Evolutionary conservation across 2,888 invertebrate species (phyloP).

Genomic region (Cephonodes hylas): DNA sequence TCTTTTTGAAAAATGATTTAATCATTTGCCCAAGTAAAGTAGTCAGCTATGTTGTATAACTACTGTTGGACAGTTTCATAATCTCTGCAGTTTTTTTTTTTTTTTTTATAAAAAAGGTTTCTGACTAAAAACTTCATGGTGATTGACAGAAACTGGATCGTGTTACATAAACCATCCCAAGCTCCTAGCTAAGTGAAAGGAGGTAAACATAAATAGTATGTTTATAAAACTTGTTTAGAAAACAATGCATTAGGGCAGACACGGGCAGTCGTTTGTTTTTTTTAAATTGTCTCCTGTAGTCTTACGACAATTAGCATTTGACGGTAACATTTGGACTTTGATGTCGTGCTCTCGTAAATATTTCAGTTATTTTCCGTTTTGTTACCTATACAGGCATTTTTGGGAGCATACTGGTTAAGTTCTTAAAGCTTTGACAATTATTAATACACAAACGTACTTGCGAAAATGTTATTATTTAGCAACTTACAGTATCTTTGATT

Average conservation of each 20-base stretch:
- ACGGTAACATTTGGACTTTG: slow-evolving; percentile 4
- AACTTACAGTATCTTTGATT: too few species aligned
- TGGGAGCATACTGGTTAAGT: too few species aligned
- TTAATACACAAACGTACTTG: too few species aligned
- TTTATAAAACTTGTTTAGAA: slow-evolving; percentile 58
- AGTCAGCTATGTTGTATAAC: too few species aligned
- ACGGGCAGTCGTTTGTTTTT: slow-evolving; percentile 36
- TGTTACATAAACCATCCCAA: not conserved
- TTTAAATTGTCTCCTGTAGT: slow-evolving; percentile 2
- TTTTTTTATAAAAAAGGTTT: not conserved
- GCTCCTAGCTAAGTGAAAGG: slow-evolving; percentile 3
- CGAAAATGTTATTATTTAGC: too few species aligned
- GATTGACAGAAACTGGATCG: not conserved
- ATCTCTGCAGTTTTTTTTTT: too few species aligned
- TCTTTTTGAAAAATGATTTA: not conserved
- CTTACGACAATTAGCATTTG: not conserved
- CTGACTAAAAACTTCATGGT: not conserved
- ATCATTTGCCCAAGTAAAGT: too few species aligned
- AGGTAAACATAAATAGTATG: slow-evolving; percentile 29
- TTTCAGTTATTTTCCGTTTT: not conserved
- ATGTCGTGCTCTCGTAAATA: slow-evolving; percentile 7
- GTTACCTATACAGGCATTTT: too few species aligned
- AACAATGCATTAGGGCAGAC: slow-evolving; percentile 67
- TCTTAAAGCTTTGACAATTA: too few species aligned
- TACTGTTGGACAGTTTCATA: too few species aligned